These are phyloP conservation scores for Brachycybe producta DNA, from an alignment of 2,888 invertebrate species.

Conservation along the genomic window DNA sequence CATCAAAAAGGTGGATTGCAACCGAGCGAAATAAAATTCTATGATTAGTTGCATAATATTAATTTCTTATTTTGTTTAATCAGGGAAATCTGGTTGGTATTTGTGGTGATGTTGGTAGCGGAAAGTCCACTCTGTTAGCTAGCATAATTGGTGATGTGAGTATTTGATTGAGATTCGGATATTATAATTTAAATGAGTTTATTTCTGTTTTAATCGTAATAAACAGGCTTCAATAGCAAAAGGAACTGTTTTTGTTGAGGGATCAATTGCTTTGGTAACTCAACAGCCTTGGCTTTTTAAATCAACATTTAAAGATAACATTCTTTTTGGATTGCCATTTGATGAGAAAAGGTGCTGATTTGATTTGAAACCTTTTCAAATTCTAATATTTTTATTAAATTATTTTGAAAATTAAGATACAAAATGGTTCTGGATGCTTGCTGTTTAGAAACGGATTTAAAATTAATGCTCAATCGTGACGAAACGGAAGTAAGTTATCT, in stretches of 20 bases:
- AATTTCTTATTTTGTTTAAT: no score
- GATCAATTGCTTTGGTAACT: conserved; percentile 34
- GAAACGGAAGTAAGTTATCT: conserved; percentile 35
- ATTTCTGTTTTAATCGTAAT: no score
- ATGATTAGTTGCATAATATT: no score
- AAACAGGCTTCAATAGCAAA: conserved; percentile 21
- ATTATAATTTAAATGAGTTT: no score
- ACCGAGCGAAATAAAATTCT: no score
- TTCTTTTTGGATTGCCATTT: conserved; percentile 35
- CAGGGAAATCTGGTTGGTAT: conserved; percentile 43
- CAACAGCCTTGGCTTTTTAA: conserved; percentile 39
- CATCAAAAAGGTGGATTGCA: no score
- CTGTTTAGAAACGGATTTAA: conserved; percentile 36
- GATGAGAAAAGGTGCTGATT: conserved; percentile 27
- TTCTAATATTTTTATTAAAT: no score
- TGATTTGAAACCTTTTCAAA: no score
- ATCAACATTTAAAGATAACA: conserved; percentile 36
- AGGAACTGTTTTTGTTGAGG: conserved; percentile 34
- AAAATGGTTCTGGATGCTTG: conserved; percentile 35
- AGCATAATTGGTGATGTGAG: conserved; percentile 42
- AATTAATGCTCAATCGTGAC: conserved; percentile 37
- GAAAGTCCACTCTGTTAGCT: conserved; percentile 44
- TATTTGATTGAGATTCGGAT: no score
- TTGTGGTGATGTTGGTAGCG: conserved; percentile 44
- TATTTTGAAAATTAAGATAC: conserved; percentile 30